Conservation (phyloP, 2,888 invertebrate genomes). For the Pediacus dermestoides region DNA sequence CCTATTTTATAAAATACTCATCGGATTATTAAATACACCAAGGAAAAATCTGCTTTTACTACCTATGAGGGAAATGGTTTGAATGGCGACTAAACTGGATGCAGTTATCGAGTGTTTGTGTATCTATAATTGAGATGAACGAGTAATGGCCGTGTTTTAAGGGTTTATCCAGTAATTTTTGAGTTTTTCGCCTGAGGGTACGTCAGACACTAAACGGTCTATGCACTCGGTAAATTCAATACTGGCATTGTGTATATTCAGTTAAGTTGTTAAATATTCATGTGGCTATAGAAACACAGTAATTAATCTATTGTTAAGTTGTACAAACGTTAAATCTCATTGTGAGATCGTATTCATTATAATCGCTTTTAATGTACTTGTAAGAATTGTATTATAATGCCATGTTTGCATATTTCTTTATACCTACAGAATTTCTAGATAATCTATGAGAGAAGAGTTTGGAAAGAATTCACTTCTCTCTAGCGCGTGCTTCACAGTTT, state of each 20-base stretch:
- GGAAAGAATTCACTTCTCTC: too few relatives aligned
- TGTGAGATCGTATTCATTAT: conserved; percentile 50
- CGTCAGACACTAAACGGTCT: conserved; percentile 33
- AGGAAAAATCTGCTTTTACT: too few relatives aligned
- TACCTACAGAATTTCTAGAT: too few relatives aligned
- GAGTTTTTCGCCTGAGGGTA: conserved; percentile 29
- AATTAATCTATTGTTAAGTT: conserved; percentile 52
- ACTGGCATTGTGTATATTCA: conserved; percentile 48
- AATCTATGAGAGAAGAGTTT: too few relatives aligned
- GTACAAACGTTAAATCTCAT: conserved; percentile 50
- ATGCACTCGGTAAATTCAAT: conserved; percentile 45
- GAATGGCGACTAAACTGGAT: too few relatives aligned
- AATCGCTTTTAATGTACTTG: conserved; percentile 52
- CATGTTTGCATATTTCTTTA: conserved; percentile 24
- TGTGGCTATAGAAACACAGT: conserved; percentile 49
- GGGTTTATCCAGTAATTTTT: conserved; percentile 33
- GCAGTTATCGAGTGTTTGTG: too few relatives aligned
- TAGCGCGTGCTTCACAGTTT: too few relatives aligned
- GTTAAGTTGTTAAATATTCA: conserved; percentile 49
- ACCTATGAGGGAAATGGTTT: too few relatives aligned
- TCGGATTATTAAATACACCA: too few relatives aligned
- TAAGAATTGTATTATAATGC: conserved; percentile 41
- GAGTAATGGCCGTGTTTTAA: conserved; percentile 14
- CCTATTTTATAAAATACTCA: too few relatives aligned
- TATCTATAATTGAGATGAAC: conserved; percentile 1